Conservation (phyloP, 2,888 invertebrate genomes). For the Suillia variegata region DNA sequence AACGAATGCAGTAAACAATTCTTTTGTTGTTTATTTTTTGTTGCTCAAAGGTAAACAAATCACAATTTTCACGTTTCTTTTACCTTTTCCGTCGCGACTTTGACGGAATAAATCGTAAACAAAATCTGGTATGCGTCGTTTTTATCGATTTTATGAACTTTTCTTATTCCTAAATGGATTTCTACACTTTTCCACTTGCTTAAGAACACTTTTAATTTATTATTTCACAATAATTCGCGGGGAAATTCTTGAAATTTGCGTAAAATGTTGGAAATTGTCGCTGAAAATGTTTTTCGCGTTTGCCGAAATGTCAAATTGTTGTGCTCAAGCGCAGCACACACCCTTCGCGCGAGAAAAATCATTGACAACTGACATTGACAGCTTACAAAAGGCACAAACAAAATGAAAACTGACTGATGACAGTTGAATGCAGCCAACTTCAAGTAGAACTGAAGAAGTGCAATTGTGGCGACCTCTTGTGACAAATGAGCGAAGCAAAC, state of each 20-base stretch:
- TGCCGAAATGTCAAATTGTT: slow-evolving; percentile 30
- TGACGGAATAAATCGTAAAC: background rate
- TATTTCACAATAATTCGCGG: too few relatives aligned
- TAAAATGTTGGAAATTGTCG: too few relatives aligned
- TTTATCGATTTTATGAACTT: background rate
- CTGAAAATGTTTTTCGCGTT: slow-evolving; percentile 6
- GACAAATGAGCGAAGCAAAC: background rate
- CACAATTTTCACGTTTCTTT: slow-evolving; percentile 27
- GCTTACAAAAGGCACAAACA: background rate
- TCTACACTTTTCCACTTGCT: background rate
- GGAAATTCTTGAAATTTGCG: too few relatives aligned
- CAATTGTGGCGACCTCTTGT: slow-evolving; percentile 17
- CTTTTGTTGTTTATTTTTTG: slow-evolving; percentile 21
- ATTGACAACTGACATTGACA: slow-evolving; percentile 42
- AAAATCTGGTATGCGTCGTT: background rate
- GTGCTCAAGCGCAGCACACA: slow-evolving; percentile 29
- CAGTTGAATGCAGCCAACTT: slow-evolving; percentile 14
- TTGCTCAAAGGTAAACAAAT: slow-evolving; percentile 30
- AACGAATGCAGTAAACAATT: slow-evolving; percentile 11
- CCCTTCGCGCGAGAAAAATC: slow-evolving; percentile 37
- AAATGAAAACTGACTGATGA: slow-evolving; percentile 12
- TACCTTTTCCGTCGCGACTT: background rate
- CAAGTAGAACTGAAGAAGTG: slow-evolving; percentile 17
- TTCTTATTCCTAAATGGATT: background rate
- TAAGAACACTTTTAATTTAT: too few relatives aligned